These are phyloP conservation scores for human (Homo sapiens) DNA, from an alignment of 2,113 vertebrate genomes.

Conservation along the genomic window DNA sequence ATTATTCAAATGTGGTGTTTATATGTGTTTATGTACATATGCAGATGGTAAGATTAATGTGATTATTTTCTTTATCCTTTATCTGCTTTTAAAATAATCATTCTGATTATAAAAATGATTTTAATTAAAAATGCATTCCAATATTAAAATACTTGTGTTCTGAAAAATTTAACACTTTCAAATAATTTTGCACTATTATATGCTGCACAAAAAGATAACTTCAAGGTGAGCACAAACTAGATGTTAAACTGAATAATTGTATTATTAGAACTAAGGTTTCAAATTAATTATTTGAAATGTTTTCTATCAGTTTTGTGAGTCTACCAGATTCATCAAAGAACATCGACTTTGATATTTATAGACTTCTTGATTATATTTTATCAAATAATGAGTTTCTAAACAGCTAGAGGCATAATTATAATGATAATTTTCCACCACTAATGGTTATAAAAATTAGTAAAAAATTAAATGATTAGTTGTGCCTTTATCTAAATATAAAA, in stretches of 20 bases:
- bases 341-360: not conserved
- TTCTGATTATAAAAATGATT: not conserved
- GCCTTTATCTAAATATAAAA: not conserved
- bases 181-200: too few relatives aligned
- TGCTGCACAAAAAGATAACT: too few relatives aligned
- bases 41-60: not conserved
- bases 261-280: not conserved
- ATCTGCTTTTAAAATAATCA: not conserved
- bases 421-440: not conserved
- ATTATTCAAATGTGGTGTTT: not conserved
- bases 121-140: not conserved
- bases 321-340: not conserved
- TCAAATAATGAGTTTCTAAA: not conserved
- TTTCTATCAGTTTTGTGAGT: not conserved
- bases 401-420: not conserved
- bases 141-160: not conserved
- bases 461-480: not conserved
- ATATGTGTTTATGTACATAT: not conserved
- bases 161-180: too few relatives aligned
- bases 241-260: not conserved
- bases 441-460: not conserved
- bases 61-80: not conserved
- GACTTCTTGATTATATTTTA: not conserved
- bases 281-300: not conserved
- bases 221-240: not conserved